Percentiles rank a stretch among this genome's conserved stretches.
Conservation (phyloP, 2,113 vertebrate species). For the Machaerirhynchus nigripectus region DNA sequence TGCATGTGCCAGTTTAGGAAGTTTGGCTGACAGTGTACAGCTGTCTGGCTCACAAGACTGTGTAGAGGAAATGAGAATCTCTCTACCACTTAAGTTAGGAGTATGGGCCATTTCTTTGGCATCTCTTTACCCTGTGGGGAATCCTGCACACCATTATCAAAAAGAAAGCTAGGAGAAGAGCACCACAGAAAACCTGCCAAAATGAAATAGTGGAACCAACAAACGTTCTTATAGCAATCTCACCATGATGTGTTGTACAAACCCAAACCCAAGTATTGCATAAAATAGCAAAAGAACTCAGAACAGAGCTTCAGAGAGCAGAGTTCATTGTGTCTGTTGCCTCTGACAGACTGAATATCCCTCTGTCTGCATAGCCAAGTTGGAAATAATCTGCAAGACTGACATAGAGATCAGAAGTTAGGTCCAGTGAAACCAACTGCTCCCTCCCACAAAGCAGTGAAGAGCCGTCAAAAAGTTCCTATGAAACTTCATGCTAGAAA, state of each 20-base stretch:
- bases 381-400: not conserved
- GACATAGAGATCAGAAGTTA: not conserved
- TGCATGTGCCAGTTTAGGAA: not conserved
- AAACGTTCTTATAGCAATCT: not conserved
- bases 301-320: not conserved
- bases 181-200: not conserved
- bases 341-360: not conserved
- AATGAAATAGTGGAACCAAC: not conserved
- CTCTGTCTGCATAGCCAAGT: not conserved
- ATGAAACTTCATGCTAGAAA: not conserved
- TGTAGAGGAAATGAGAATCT: not conserved
- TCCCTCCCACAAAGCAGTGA: not conserved
- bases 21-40: not conserved
- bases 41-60: not conserved
- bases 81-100: not conserved
- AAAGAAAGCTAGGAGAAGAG: not conserved
- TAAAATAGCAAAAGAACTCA: not conserved
- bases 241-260: not conserved
- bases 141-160: not conserved
- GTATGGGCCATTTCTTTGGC: not conserved
- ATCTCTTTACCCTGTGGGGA: not conserved
- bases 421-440: not conserved
- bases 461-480: not conserved
- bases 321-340: not conserved
- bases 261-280: not conserved